These are phyloP conservation scores for Metopia argyrocephala DNA, from an alignment of 2,888 invertebrate genomes.

Conservation along the genomic window DNA sequence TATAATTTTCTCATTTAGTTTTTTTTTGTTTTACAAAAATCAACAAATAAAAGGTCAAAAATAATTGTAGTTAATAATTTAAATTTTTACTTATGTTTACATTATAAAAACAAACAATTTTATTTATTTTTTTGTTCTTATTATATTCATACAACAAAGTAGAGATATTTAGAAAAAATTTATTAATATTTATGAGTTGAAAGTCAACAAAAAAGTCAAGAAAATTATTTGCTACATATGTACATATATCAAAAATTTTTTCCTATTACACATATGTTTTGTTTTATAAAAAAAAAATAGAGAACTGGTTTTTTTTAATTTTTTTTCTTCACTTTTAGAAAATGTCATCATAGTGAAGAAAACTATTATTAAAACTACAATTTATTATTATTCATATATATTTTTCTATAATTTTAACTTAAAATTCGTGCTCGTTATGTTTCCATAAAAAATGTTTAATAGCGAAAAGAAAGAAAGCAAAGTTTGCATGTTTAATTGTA, in stretches of 20 bases:
- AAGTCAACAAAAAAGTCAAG: no score
- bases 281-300: no score
- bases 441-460: background rate
- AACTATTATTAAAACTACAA: constrained; percentile 21
- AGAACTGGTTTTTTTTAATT: background rate
- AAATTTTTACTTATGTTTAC: constrained; percentile 27
- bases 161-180: background rate
- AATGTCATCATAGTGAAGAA: background rate
- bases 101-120: background rate
- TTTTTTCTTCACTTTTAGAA: background rate
- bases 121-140: constrained; percentile 6
- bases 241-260: background rate
- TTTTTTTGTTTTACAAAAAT: background rate
- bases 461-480: constrained; percentile 68
- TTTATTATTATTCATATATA: background rate
- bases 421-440: background rate
- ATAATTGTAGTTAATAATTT: constrained; percentile 28
- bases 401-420: background rate
- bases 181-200: no score
- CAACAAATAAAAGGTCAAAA: constrained; percentile 7
- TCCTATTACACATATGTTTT: no score
- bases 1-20: no score
- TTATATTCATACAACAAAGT: background rate
- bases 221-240: background rate
- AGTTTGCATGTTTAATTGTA: constrained; percentile 70